Conservation (phyloP, 2,888 invertebrate species). For the Protophormia terraenovae region DNA sequence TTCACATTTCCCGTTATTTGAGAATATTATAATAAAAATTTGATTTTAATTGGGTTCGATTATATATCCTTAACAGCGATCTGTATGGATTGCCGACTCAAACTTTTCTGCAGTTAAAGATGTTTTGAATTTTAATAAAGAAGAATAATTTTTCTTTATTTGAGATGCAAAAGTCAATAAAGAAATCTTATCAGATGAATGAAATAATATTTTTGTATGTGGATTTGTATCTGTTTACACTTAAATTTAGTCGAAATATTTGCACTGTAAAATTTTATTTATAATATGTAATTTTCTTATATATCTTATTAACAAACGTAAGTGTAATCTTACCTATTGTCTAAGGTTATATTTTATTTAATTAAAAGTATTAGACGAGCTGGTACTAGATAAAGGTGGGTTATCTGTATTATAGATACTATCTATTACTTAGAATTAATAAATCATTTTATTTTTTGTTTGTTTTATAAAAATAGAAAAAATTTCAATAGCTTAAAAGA, state of each 20-base stretch:
- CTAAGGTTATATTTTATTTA: slow-evolving; percentile 5
- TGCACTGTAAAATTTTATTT: too few relatives aligned
- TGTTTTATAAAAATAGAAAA: too few relatives aligned
- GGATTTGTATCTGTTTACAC: not conserved
- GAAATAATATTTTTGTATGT: not conserved
- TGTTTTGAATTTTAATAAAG: slow-evolving; percentile 11
- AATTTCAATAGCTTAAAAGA: too few relatives aligned
- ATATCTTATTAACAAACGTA: too few relatives aligned
- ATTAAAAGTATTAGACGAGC: not conserved
- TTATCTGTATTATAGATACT: too few relatives aligned
- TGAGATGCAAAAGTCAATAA: slow-evolving; percentile 36
- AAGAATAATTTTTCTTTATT: not conserved
- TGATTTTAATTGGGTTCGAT: not conserved
- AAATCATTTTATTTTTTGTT: too few relatives aligned
- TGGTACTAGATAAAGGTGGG: too few relatives aligned
- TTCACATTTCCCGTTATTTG: not conserved
- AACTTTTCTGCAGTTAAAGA: slow-evolving; percentile 25
- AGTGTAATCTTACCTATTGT: too few relatives aligned
- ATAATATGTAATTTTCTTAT: too few relatives aligned
- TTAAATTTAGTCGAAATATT: too few relatives aligned
- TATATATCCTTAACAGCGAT: not conserved
- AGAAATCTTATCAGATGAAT: slow-evolving; percentile 47
- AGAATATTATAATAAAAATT: not conserved
- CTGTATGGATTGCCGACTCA: not conserved
- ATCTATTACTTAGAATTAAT: slow-evolving; percentile 83